Evolutionary conservation across 2,888 invertebrate genomes (phyloP).

Genomic region (Schrankia costaestrigalis): DNA sequence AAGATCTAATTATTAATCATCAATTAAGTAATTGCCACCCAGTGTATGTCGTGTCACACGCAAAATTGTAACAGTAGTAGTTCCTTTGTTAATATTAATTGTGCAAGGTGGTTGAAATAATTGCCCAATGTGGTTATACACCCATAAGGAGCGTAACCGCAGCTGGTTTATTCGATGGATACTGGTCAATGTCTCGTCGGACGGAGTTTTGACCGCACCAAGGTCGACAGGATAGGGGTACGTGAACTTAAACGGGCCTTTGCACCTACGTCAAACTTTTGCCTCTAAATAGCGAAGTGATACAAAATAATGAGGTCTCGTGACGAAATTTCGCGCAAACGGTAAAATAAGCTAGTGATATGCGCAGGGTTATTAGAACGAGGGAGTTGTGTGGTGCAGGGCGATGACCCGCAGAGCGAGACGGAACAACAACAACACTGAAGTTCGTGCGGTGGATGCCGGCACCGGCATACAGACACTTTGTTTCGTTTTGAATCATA

Average conservation of each 20-base stretch:
- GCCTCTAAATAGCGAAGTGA: constrained; percentile 3
- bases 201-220: constrained; percentile 68
- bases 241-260: constrained; percentile 54
- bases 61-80: constrained; percentile 55
- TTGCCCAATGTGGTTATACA: constrained; percentile 61
- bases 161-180: constrained; percentile 47
- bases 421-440: constrained; percentile 76
- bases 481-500: constrained; percentile 27
- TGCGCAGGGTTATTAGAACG: constrained; percentile 71
- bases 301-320: constrained; percentile 9
- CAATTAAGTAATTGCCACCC: constrained; percentile 52
- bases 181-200: constrained; percentile 67
- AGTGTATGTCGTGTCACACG: constrained; percentile 60
- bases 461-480: constrained; percentile 15
- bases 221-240: constrained; percentile 68
- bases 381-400: constrained; percentile 66
- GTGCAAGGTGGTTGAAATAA: constrained; percentile 67
- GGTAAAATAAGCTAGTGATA: constrained; percentile 54
- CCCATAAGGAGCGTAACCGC: constrained; percentile 55
- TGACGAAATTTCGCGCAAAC: constrained; percentile 33
- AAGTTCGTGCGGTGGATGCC: constrained; percentile 62
- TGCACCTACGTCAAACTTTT: constrained; percentile 21
- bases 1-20: too few relatives aligned
- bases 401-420: constrained; percentile 76
- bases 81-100: constrained; percentile 68